phyloP scores from a whole-genome alignment of 1,140 invertebrate genomes.

The Protaetia brevitarsis region DNA sequence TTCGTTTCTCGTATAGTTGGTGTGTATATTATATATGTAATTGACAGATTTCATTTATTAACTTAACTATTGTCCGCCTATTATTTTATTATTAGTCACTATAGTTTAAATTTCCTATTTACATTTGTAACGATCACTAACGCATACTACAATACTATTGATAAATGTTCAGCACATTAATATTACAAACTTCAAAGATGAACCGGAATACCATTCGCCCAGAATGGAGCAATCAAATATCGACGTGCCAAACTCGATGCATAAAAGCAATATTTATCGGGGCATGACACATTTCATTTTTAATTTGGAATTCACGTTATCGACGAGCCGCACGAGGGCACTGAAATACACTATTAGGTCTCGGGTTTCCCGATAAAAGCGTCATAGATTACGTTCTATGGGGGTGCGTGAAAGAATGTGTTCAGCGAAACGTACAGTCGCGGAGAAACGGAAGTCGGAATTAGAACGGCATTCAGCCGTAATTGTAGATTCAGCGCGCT shows the following conservation, averaged over 20 bases:
- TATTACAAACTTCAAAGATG: too few species aligned
- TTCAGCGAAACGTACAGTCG: not conserved
- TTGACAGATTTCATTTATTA: too few species aligned
- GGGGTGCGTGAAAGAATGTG: slow-evolving; percentile 12
- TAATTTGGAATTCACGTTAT: slow-evolving; percentile 14
- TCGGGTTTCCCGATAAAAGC: slow-evolving; percentile 15
- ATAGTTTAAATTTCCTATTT: too few species aligned
- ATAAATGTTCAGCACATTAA: too few species aligned
- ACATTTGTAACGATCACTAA: too few species aligned
- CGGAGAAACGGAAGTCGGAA: not conserved
- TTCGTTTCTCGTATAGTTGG: too few species aligned
- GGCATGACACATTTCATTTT: slow-evolving; percentile 16
- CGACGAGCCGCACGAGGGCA: not conserved
- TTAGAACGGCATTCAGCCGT: not conserved
- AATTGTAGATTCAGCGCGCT: not conserved
- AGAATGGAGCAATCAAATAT: slow-evolving; percentile 4
- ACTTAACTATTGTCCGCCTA: too few species aligned
- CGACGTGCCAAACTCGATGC: not conserved
- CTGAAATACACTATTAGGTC: slow-evolving; percentile 6
- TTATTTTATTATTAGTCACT: too few species aligned
- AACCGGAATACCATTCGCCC: not conserved
- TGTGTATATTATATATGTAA: too few species aligned
- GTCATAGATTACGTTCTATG: slow-evolving; percentile 9
- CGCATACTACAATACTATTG: too few species aligned
- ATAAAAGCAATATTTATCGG: slow-evolving; percentile 3